phyloP scores from a whole-genome alignment of 2,113 vertebrate species.

The Xyrauchen texanus region DNA sequence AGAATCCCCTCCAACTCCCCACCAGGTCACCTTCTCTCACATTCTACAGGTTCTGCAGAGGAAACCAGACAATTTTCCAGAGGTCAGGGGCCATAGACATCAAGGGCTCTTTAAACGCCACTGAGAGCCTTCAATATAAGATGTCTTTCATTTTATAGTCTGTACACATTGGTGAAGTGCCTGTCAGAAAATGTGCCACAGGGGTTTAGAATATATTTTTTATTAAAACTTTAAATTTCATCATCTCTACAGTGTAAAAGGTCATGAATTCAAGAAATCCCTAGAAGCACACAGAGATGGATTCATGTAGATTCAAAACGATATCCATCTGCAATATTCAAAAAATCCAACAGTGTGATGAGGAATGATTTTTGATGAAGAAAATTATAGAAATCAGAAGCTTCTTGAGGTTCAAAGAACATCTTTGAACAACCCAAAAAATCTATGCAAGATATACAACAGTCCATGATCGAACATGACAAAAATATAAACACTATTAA shows the following conservation, averaged over 20 bases:
- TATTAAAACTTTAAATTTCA: constrained; percentile 69
- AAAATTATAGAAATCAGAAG: constrained; percentile 23
- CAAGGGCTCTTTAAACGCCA: constrained; percentile 9
- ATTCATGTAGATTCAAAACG: constrained; percentile 44
- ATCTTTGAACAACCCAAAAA: constrained; percentile 28
- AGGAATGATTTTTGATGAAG: constrained; percentile 14
- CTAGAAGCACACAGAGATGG: constrained; percentile 35
- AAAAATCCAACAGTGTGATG: constrained; percentile 45
- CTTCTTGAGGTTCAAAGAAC: constrained; percentile 18
- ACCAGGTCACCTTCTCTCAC: constrained; percentile 49
- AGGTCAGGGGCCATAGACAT: constrained; percentile 38
- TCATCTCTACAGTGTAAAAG: constrained; percentile 75
- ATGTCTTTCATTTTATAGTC: not conserved
- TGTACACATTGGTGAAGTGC: not conserved
- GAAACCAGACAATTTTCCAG: constrained; percentile 24
- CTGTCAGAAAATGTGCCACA: constrained; percentile 3
- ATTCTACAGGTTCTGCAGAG: constrained; percentile 52
- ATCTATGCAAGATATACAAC: constrained; percentile 40
- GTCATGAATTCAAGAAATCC: constrained; percentile 62
- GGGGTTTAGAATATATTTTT: constrained; percentile 57
- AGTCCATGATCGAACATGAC: constrained; percentile 45
- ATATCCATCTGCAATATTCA: constrained; percentile 55
- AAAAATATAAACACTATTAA: constrained; percentile 55
- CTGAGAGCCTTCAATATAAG: constrained; percentile 9
- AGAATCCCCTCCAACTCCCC: constrained; percentile 5